Conservation (phyloP, 2,888 invertebrate species). For the Chrysotoxum bicinctum region DNA sequence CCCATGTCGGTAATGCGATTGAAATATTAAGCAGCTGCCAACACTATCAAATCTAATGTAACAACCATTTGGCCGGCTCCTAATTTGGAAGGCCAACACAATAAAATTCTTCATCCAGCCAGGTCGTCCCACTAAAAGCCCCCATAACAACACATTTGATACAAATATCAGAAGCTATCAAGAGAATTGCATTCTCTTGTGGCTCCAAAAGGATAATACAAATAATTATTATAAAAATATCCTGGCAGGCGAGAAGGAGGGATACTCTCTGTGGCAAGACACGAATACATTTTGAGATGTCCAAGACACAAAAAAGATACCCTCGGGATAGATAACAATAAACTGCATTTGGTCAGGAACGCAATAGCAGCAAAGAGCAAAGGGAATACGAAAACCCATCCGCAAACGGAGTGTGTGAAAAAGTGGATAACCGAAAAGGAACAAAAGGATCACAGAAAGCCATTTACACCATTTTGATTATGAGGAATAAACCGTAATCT, state of each 20-base stretch:
- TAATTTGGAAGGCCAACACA: slow-evolving; percentile 12
- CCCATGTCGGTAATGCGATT: slow-evolving; percentile 25
- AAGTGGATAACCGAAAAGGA: slow-evolving; percentile 7
- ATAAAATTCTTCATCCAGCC: not conserved
- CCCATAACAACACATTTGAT: slow-evolving; percentile 10
- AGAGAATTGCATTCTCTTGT: slow-evolving; percentile 60
- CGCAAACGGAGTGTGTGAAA: not conserved
- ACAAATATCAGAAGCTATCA: slow-evolving; percentile 41
- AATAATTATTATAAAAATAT: slow-evolving; percentile 65
- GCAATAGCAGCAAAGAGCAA: not conserved
- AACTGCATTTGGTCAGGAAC: slow-evolving; percentile 64
- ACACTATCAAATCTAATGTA: slow-evolving; percentile 58
- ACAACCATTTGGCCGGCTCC: slow-evolving; percentile 27
- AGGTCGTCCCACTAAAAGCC: not conserved
- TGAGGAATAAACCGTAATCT: slow-evolving; percentile 60
- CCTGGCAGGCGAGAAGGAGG: not conserved
- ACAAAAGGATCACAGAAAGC: slow-evolving; percentile 32
- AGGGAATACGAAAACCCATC: not conserved
- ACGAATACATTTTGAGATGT: slow-evolving; percentile 30
- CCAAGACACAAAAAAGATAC: slow-evolving; percentile 37
- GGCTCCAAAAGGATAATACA: slow-evolving; percentile 58
- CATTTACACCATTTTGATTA: slow-evolving; percentile 67
- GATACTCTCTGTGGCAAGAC: not conserved
- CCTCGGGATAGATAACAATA: slow-evolving; percentile 65
- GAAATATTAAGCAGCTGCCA: slow-evolving; percentile 62